Base-by-base conservation (phyloP, 2,113 vertebrate genomes). In the Ondatra zibethicus region DNA sequence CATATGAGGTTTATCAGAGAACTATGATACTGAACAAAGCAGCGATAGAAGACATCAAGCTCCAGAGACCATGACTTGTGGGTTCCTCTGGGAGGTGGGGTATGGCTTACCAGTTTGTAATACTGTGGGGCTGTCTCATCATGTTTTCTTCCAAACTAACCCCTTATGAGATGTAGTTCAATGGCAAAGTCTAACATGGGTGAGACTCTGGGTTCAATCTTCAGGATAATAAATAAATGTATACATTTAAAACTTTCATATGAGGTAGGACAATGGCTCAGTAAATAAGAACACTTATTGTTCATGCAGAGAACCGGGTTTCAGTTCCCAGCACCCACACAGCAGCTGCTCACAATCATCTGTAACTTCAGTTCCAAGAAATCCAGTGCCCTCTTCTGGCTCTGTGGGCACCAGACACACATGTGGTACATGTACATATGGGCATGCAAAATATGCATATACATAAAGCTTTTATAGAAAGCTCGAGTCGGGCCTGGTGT, bases 121-220 rank as follows among this genome's bases (percentile, higher is more conserved):
- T 31, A 94, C 7, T 31, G 4, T 78, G 65, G 21, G 21, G 25
- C 33, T 29, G 17, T 68, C 70, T 91, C n/a, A 3, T 17, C 19
- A 33, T 55, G n/a, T 72, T 77, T 73, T 58, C 36, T 93, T 75
- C 94, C 85, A 52, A 93, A 63, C 42, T 87, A 95, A 58, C 27
- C 39, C 55, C 52, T 82, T 55, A 31, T 50, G 58, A 21, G 58
- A 66, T 66, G 31, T 50, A 78, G 58, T 47, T 66, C 33, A 66
- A 65, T 19, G 31, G 33, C 12, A 66, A 23, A 52, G 76, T 21
- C 12, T n/a, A n/a, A 33, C 58, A 47, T 17, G 31, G 21, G 42
- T 77, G 29, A 25, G 52, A 63, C 39, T 23, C 58, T 65, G 55
- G 58, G 21, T 27, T 91, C 19, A 27, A n/a, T n/a, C 73, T 77